Conservation (phyloP, 2,113 vertebrate genomes). For the Hyla sarda region DNA sequence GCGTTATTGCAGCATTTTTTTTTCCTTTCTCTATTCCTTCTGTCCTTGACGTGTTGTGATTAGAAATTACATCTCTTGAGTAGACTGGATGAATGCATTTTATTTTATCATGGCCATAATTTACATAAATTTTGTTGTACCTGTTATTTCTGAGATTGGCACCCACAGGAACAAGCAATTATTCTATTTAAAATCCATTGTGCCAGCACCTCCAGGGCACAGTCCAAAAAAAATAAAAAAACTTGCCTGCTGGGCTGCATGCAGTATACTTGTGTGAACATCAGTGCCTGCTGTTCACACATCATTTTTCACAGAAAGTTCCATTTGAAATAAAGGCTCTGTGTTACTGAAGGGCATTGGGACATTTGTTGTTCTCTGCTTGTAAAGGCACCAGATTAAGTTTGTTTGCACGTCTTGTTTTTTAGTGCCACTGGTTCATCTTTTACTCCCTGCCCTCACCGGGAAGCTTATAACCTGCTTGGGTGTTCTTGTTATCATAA, state of each 20-base stretch:
- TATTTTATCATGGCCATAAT: conserved; percentile 71
- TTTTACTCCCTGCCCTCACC: background rate
- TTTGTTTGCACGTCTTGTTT: conserved; percentile 6
- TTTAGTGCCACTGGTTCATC: background rate
- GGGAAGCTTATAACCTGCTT: background rate
- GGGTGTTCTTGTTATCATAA: background rate
- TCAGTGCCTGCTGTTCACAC: conserved; percentile 78
- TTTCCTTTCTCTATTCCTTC: conserved; percentile 66
- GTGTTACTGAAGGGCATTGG: conserved; percentile 69
- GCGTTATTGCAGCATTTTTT: conserved; percentile 76
- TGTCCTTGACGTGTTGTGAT: conserved; percentile 57
- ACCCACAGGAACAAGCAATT: conserved; percentile 74
- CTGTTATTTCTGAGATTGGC: conserved; percentile 82
- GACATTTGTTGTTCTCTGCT: conserved; percentile 68
- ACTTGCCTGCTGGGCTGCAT: conserved; percentile 74
- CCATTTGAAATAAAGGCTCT: conserved; percentile 74
- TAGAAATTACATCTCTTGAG: conserved; percentile 75
- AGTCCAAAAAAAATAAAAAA: conserved; percentile 74
- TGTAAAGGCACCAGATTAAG: conserved; percentile 65
- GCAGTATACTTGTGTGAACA: conserved; percentile 75
- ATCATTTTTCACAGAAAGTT: conserved; percentile 72
- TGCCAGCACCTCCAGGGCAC: conserved; percentile 73
- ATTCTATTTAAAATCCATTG: conserved; percentile 77
- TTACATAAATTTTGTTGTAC: conserved; percentile 68
- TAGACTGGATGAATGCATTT: conserved; percentile 75